These are phyloP conservation scores for Blastobasis lacticolella DNA, from an alignment of 2,888 invertebrate species.

Conservation along the genomic window DNA sequence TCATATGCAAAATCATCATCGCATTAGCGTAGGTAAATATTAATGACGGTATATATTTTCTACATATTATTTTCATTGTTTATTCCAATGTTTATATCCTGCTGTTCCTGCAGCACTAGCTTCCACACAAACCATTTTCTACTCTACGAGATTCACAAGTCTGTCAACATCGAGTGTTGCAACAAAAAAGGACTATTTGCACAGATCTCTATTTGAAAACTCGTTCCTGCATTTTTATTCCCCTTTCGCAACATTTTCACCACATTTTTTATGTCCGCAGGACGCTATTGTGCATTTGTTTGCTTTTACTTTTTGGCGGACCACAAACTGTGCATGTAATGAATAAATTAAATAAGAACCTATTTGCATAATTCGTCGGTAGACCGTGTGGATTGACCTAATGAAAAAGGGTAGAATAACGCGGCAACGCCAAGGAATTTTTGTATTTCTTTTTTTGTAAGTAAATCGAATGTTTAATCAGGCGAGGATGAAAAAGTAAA, in stretches of 20 bases:
- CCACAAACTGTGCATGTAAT: constrained; percentile 23
- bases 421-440: background rate
- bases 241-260: constrained; percentile 15
- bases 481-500: too few relatives aligned
- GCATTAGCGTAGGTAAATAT: too few relatives aligned
- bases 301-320: constrained; percentile 20
- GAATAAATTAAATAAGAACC: constrained; percentile 30
- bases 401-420: background rate
- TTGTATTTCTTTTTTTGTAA: background rate
- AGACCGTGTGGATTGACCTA: constrained; percentile 2
- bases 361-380: constrained; percentile 17
- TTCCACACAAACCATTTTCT: too few relatives aligned
- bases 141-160: too few relatives aligned
- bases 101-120: too few relatives aligned
- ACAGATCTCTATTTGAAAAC: constrained; percentile 11
- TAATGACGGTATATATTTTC: too few relatives aligned
- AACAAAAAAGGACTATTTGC: constrained; percentile 11
- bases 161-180: constrained; percentile 2
- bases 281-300: constrained; percentile 21
- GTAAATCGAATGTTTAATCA: background rate
- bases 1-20: too few relatives aligned
- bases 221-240: constrained; percentile 9
- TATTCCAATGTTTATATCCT: too few relatives aligned
- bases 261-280: constrained; percentile 12
- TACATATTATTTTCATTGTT: too few relatives aligned